Evolutionary conservation across 92 coral and sea anemone species (phyloP), one percentile per base, ranked within the genome.

Genomic region (Scolanthus callimorphus): DNA sequence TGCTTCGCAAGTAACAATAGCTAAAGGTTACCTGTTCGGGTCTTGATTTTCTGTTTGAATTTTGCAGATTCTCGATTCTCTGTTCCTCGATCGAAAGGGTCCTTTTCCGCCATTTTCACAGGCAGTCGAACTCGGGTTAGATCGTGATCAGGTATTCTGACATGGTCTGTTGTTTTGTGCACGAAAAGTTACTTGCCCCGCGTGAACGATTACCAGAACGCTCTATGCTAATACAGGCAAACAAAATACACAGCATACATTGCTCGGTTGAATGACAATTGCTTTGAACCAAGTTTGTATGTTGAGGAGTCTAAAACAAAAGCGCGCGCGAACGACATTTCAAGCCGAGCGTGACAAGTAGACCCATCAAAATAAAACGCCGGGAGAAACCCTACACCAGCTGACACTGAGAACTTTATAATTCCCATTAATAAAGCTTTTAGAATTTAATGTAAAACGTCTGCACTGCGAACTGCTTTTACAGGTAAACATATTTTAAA

Each of bases 1-100:
- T 34, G 6, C 41, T 6, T 34, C 15, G 41, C 6, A 34, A 6
- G 8, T 2, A 51, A 25, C 41, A 15, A 28, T 17, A 4, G 26
- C 19, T 29, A 51, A 29, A 11, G 50, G 69, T 63, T 85, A 85
- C 94, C 94, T 85, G 88, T 65, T 27, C 88, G 53, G n/a, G 66
- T 72, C 51, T 65, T 69, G 3, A 85, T 85, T 29, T 25, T 85
- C 50, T 75, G 76, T 55, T 51, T 57, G 67, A 80, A 85, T 30
- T 63, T 48, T 9, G 70, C 83, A 13, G 88, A 85, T 34, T 85
- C 94, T 21, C 94, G 71, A 0, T n/a, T 34, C 15, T 45, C 66
- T 15, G 29, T 59, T n/a, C 64, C 54, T 49, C 94, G 68, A 2
- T 51, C 37, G 39, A 80, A 78, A 27, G 77, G 27, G 15, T 20